phyloP scores from a whole-genome alignment of 2,888 invertebrate genomes.

The Tinea trinotella region DNA sequence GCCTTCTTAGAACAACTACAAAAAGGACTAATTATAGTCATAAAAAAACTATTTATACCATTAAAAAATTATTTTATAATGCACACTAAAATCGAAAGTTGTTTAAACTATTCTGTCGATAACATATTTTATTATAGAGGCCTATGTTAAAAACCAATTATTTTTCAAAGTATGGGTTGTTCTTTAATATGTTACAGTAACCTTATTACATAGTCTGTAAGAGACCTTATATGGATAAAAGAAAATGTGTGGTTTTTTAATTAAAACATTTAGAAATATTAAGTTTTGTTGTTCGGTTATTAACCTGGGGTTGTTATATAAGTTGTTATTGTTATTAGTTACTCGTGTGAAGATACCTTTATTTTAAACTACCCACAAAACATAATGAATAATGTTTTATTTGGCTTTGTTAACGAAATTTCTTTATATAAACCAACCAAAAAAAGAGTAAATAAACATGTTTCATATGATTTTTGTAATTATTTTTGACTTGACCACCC shows the following conservation, averaged over 20 bases:
- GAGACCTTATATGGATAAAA: background rate
- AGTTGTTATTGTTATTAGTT: constrained; percentile 34
- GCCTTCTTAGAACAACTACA: no score
- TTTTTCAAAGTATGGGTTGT: no score
- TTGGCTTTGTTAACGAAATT: constrained; percentile 64
- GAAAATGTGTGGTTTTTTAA: background rate
- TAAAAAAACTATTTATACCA: no score
- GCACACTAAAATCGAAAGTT: no score
- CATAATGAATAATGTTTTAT: background rate
- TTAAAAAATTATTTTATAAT: no score
- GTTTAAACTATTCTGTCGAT: no score
- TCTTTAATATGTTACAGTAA: constrained; percentile 6
- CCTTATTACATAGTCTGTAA: background rate
- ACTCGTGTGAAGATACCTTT: background rate
- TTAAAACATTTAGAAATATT: no score
- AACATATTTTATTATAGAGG: no score
- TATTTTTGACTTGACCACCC: constrained; percentile 61
- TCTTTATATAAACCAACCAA: constrained; percentile 64
- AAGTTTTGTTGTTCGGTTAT: constrained; percentile 41
- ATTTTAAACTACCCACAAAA: background rate
- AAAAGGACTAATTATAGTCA: no score
- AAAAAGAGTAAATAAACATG: constrained; percentile 63
- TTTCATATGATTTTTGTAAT: constrained; percentile 72
- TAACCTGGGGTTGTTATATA: constrained; percentile 61
- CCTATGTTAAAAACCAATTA: no score